A percentile compares a stretch with the other conserved stretches of the same genome.
These are phyloP conservation scores for Drosophila yakuba DNA, from an alignment of 1,140 invertebrate genomes.

Conservation along the genomic window DNA sequence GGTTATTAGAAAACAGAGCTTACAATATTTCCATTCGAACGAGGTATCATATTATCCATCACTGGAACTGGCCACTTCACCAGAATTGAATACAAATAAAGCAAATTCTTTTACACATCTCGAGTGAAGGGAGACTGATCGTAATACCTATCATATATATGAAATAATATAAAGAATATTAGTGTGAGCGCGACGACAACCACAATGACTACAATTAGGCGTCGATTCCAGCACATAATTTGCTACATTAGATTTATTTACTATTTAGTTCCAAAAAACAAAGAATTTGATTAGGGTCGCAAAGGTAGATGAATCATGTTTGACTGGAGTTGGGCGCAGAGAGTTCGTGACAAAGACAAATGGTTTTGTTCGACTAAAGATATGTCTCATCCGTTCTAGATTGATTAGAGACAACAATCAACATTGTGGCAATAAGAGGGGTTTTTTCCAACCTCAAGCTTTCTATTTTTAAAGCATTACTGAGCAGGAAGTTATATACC, in stretches of 20 bases:
- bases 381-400: conserved; percentile 8
- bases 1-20: conserved; percentile 30
- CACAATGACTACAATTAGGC: neutral
- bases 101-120: too few species aligned
- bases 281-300: conserved; percentile 23
- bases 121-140: too few species aligned
- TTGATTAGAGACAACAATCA: conserved; percentile 29
- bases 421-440: neutral
- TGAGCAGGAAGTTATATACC: conserved; percentile 18
- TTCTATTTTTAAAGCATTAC: conserved; percentile 26
- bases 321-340: neutral
- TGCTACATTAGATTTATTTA: neutral
- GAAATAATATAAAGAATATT: neutral
- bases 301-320: conserved; percentile 8
- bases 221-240: neutral
- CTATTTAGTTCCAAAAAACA: neutral
- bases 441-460: neutral
- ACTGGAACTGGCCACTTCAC: neutral
- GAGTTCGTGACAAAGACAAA: conserved; percentile 27
- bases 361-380: conserved; percentile 11
- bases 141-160: conserved; percentile 1
- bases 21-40: neutral
- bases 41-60: neutral
- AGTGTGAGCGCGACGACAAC: neutral
- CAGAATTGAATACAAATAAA: neutral